Conservation (phyloP, 2,888 invertebrate species). For the Cerastis leucographa region DNA sequence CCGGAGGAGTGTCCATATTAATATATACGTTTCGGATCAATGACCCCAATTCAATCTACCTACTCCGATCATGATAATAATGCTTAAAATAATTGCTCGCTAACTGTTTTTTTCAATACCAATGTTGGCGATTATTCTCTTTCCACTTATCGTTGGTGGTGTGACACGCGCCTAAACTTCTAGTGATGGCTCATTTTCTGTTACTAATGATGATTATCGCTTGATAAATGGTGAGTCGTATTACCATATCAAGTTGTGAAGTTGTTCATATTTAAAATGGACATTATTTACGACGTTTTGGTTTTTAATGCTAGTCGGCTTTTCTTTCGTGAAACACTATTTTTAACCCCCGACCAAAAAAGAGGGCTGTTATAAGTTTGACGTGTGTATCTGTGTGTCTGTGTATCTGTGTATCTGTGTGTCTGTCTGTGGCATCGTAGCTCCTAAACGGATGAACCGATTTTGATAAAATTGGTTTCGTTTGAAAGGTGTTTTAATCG, state of each 20-base stretch:
- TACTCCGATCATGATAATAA: no score
- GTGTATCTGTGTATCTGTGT: no score
- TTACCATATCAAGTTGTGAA: not conserved
- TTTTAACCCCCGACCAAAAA: no score
- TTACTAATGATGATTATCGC: not conserved
- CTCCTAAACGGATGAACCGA: no score
- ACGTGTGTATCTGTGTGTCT: no score
- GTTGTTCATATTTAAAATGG: not conserved
- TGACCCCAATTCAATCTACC: no score
- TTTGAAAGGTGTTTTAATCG: no score
- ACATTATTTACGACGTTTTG: slow-evolving; percentile 8
- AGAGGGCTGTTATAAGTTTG: no score
- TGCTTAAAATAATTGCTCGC: not conserved
- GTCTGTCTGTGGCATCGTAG: no score
- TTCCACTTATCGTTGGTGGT: not conserved
- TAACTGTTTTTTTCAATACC: not conserved
- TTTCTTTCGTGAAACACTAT: not conserved
- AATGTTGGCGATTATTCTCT: not conserved
- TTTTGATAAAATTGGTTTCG: no score
- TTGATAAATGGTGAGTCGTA: not conserved
- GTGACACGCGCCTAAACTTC: not conserved
- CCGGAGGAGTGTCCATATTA: no score
- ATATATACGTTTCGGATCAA: no score
- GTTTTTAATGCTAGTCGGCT: not conserved
- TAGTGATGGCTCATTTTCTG: not conserved